Conservation (phyloP, 2,888 invertebrate genomes). For the Hydrotaea diabolus region DNA sequence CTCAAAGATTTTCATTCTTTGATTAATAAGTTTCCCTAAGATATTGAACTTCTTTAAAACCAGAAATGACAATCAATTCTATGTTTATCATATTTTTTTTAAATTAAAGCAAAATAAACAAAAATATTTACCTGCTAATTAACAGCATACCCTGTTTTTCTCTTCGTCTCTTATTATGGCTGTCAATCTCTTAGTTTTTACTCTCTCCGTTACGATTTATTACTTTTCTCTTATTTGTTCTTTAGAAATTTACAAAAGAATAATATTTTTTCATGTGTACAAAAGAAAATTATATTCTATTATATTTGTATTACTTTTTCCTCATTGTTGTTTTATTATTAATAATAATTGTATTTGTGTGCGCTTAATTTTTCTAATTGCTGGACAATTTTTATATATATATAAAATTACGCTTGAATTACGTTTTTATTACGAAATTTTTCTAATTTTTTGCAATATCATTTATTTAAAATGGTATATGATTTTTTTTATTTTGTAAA, state of each 20-base stretch:
- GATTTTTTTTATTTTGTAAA: background rate
- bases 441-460: background rate
- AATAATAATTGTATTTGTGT: background rate
- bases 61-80: too few species aligned
- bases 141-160: background rate
- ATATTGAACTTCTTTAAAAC: too few species aligned
- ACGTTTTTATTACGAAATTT: background rate
- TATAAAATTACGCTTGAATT: background rate
- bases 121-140: too few species aligned
- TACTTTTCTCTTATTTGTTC: background rate
- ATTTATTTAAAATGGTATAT: background rate
- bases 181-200: background rate
- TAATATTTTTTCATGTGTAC: background rate
- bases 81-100: too few species aligned
- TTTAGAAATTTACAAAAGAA: background rate
- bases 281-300: background rate
- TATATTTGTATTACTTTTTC: background rate
- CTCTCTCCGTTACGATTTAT: background rate
- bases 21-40: too few species aligned
- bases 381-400: background rate
- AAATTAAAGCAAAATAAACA: too few species aligned
- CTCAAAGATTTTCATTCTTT: too few species aligned
- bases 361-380: background rate
- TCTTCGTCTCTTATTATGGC: background rate
- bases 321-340: slow-evolving; percentile 5